Conservation (phyloP, 2,113 vertebrate species). For the Myiozetetes cayanensis region DNA sequence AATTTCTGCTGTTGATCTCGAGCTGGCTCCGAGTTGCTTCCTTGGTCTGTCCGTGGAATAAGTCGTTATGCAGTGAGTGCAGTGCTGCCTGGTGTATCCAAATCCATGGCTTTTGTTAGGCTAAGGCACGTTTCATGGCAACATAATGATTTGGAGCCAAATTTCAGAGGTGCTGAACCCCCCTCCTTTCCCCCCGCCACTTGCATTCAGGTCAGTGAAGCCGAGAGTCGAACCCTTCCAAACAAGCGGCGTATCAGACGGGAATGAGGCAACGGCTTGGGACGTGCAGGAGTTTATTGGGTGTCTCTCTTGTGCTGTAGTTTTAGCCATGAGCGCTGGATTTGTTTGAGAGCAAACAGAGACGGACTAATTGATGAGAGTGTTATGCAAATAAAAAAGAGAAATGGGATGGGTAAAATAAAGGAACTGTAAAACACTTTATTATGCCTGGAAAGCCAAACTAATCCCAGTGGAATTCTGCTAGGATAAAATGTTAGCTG, state of each 20-base stretch:
- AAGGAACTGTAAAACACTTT: conserved; percentile 55
- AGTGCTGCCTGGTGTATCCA: neutral
- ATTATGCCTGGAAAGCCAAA: conserved; percentile 67
- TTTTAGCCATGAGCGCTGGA: conserved; percentile 5
- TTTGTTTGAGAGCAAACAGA: conserved; percentile 65
- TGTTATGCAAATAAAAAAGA: conserved; percentile 51
- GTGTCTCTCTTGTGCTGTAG: neutral
- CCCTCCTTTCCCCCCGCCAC: neutral
- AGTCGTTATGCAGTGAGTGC: neutral
- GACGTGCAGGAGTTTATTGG: neutral
- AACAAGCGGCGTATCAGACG: neutral
- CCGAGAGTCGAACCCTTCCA: neutral
- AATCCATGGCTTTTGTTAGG: conserved; percentile 36
- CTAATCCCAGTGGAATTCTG: conserved; percentile 64
- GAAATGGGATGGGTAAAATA: conserved; percentile 52
- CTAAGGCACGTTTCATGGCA: conserved; percentile 30
- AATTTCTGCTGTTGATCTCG: conserved; percentile 43
- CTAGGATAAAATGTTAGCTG: conserved; percentile 60
- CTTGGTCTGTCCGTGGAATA: neutral
- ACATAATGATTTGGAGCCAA: conserved; percentile 15
- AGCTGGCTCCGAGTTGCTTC: neutral
- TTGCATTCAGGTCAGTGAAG: conserved; percentile 30
- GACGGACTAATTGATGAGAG: conserved; percentile 38
- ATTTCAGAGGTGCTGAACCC: conserved; percentile 1
- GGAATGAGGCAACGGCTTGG: neutral